A percentile compares a stretch with the other conserved stretches of the same genome.
These are phyloP conservation scores for Xenopus petersii DNA, from an alignment of 2,797 vertebrate genomes.

Conservation along the genomic window DNA sequence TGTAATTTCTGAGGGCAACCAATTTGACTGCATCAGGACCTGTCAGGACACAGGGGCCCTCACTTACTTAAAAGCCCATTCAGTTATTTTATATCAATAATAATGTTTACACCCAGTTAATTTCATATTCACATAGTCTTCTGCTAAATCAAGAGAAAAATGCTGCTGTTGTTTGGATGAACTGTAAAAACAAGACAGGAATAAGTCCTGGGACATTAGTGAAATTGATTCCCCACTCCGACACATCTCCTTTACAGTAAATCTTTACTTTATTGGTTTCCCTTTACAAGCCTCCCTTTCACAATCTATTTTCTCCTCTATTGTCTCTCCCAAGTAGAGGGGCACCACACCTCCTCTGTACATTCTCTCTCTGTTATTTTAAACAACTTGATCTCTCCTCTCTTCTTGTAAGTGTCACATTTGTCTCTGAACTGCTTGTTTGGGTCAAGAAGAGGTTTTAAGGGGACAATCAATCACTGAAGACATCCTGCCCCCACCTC, in stretches of 20 bases:
- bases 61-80: no score
- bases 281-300: constrained; percentile 47
- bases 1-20: no score
- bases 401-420: constrained; percentile 43
- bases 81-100: no score
- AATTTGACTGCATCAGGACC: no score
- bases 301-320: constrained; percentile 53
- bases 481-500: constrained; percentile 3
- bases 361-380: constrained; percentile 23
- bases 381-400: constrained; percentile 17
- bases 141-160: no score
- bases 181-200: no score
- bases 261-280: constrained; percentile 13
- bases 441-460: constrained; percentile 35
- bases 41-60: no score
- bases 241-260: neutral
- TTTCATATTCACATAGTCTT: no score
- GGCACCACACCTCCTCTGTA: constrained; percentile 49
- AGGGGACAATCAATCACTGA: constrained; percentile 32
- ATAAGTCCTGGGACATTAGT: no score
- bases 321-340: constrained; percentile 52
- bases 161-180: no score
- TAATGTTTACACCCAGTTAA: no score
- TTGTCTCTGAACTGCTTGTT: constrained; percentile 40
- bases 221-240: neutral